Conservation (phyloP, 2,113 vertebrate species). For the Aplodontia rufa region DNA sequence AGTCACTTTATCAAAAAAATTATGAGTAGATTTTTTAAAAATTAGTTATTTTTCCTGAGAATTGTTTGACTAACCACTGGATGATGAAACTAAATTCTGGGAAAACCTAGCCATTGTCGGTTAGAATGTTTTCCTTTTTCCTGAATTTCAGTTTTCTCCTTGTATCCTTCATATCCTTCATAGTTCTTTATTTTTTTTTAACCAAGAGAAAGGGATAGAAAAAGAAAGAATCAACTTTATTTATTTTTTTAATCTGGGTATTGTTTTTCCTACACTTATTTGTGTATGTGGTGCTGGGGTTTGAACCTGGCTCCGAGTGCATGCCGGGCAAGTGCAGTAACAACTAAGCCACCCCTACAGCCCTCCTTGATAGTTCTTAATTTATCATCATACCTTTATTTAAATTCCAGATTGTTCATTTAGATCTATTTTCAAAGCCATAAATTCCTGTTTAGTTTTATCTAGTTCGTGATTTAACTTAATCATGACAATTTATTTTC, state of each 20-base stretch:
- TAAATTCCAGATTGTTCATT: constrained; percentile 1
- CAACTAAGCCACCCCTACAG: too few species aligned
- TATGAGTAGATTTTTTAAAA: not conserved
- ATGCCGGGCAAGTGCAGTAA: too few species aligned
- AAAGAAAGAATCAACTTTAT: too few species aligned
- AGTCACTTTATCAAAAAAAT: not conserved
- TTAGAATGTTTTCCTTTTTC: not conserved
- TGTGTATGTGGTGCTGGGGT: too few species aligned
- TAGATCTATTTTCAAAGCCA: not conserved
- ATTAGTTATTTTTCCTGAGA: not conserved
- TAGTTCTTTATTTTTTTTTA: too few species aligned
- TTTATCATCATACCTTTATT: not conserved
- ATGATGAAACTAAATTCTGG: not conserved
- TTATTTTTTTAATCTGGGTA: too few species aligned
- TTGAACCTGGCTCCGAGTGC: too few species aligned
- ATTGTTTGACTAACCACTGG: not conserved
- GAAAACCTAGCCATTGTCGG: not conserved
- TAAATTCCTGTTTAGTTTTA: not conserved
- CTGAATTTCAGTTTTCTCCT: not conserved
- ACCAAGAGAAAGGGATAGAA: too few species aligned
- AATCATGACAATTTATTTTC: not conserved
- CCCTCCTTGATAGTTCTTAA: too few species aligned
- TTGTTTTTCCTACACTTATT: too few species aligned
- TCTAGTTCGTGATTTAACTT: not conserved
- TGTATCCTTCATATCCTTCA: not conserved